Evolutionary conservation across 2,888 invertebrate genomes (phyloP), one percentile per base, ranked within the genome.

Genomic region (Ethmia dodecea): DNA sequence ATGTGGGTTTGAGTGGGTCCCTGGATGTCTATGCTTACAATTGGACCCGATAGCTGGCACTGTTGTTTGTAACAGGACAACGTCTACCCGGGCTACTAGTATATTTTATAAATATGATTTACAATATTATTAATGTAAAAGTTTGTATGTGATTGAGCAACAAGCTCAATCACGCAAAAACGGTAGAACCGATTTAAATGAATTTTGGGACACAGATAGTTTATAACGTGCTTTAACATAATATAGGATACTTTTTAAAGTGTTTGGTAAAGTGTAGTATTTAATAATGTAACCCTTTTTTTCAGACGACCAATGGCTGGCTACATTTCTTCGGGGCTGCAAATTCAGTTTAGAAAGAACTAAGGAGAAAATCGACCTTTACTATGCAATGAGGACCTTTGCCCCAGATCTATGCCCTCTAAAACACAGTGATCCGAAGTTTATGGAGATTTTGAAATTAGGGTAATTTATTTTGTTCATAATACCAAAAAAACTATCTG

Each of bases 341-440:
- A 91, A 90, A 60, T 89, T 84, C 55, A 89, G 89, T 42, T 48
- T 90, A 43, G 90, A 91, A 48, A 70, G 80, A 32, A 74, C 88
- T 1, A 91, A 91, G 54, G 75, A 87, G 37, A 91, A 90, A 58
- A 51, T 91, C 1, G 91, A 91, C 47, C 72, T 84, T 28, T 89
- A 80, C 52, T 89, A 89, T 54, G 87, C 90, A 1, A 43, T 89
- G 44, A 73, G 79, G 39, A 75, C 77, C 2, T 67, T 80, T n/a
- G 63, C 84, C 2, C 88, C 89, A 0, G 89, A 90, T 46, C 60
- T 88, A 43, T 86, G 50, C 9, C 41, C 43, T 4, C 37, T 66
- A 1, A 63, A 55, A 20, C 49, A 55, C 30, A 55, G 37, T 8
- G 60, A 68, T 20, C 51, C 55, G 1, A 68, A 58, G 35, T 65